phyloP scores from a whole-genome alignment of 1,140 invertebrate species.

The Bombus breviceps region DNA sequence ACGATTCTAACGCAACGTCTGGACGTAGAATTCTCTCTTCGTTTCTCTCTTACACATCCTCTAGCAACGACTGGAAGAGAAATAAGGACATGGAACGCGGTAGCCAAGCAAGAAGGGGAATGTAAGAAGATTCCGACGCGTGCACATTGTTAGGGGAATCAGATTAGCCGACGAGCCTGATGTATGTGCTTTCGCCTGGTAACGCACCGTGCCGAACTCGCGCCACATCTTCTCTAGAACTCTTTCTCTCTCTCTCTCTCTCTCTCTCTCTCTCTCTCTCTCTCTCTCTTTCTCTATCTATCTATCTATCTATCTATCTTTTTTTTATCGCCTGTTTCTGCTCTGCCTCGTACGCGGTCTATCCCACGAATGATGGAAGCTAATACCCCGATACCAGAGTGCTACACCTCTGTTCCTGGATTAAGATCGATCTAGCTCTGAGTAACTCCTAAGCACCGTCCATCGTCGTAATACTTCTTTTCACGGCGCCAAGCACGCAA shows the following conservation, averaged over 20 bases:
- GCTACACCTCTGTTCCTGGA: slow-evolving; percentile 67
- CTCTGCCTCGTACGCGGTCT: background rate
- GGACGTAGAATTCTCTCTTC: background rate
- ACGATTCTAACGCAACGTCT: slow-evolving; percentile 7
- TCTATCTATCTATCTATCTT: too few relatives aligned
- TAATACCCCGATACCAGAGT: slow-evolving; percentile 69
- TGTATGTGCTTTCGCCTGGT: slow-evolving; percentile 77
- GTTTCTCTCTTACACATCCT: background rate
- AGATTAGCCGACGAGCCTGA: slow-evolving; percentile 82
- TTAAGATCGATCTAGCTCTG: slow-evolving; percentile 74
- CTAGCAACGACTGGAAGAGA: background rate
- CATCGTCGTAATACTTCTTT: slow-evolving; percentile 60
- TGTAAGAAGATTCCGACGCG: slow-evolving; percentile 83
- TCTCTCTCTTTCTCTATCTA: too few relatives aligned
- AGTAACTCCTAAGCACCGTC: slow-evolving; percentile 66
- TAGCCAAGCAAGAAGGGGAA: slow-evolving; percentile 54
- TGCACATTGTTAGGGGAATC: slow-evolving; percentile 83
- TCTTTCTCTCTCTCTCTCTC: background rate
- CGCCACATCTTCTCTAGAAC: slow-evolving; percentile 30
- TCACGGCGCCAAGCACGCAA: slow-evolving; percentile 57
- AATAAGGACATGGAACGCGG: slow-evolving; percentile 15
- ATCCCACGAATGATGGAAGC: slow-evolving; percentile 57
- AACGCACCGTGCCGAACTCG: slow-evolving; percentile 63
- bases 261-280: background rate
- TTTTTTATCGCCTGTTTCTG: background rate